Evolutionary conservation across 2,888 invertebrate species (phyloP), one percentile per base, ranked within the genome.

Genomic region (Drosophila affinis): DNA sequence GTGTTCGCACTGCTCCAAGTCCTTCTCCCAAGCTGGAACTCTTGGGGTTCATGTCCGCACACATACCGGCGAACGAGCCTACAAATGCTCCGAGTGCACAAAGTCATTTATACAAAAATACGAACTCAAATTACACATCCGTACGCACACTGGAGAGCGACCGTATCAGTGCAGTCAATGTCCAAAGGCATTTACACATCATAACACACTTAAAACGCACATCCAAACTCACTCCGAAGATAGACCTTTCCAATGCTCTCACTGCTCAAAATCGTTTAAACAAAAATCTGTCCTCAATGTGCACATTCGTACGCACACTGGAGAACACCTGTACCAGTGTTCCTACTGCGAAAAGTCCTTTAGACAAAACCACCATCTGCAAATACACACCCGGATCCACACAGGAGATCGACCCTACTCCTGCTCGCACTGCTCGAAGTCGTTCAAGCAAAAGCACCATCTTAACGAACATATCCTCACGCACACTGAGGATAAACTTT

Each of bases 21-120:
- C n/a, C 39, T 39, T 39, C n/a, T 39, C 39, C 39, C 39, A 39
- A 39, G 39, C 39, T 39, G 39, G 39, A 39, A 39, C 39, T 39
- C 39, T 39, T 39, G 39, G 39, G n/a, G 39, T 39, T n/a, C 39
- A 39, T 14, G 5, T 14, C 14, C 39, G 39, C 7, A 39, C 39
- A n/a, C 39, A 39, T 39, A 39, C 39, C 39, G 39, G 39, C 6
- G 39, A 39, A n/a, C 39, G 39, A 39, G n/a, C 39, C 39, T 39
- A 39, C 39, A n/a, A 39, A 39, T 39, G 39, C n/a, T n/a, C 39
- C 7, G 39, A 39, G 39, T 39, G 39, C 39, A n/a, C 39, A 39
- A 39, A 39, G 39, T 39, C 39, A 3, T 39, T 39, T 39, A 39
- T 39, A 39, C 39, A 39, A n/a, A 39, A 39, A n/a, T 39, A 39